A percentile compares a stretch with the other conserved stretches of the same genome.
Conservation (phyloP, 1,140 invertebrate genomes). For the Achroia grisella region DNA sequence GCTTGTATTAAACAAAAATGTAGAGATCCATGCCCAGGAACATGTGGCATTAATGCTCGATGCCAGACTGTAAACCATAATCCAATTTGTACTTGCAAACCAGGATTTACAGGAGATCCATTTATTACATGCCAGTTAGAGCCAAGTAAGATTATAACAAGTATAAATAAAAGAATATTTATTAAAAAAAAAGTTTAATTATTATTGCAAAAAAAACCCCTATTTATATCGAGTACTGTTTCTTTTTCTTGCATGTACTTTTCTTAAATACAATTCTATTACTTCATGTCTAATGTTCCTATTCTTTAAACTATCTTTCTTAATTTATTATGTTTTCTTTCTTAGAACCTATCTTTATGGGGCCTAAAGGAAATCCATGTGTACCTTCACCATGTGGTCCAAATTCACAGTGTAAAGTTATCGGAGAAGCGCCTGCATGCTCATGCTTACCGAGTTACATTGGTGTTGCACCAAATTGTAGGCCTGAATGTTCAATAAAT, state of each 20-base stretch:
- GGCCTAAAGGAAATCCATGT: constrained; percentile 78
- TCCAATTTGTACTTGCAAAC: constrained; percentile 86
- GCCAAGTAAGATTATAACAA: constrained; percentile 55
- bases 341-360: constrained; percentile 67
- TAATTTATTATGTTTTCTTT: constrained; percentile 51
- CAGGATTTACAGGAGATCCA: constrained; percentile 89
- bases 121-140: constrained; percentile 81
- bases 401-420: constrained; percentile 84
- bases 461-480: constrained; percentile 78
- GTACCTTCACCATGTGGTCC: constrained; percentile 86
- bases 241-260: too few species aligned
- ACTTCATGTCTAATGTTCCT: constrained; percentile 27
- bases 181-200: constrained; percentile 14
- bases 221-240: too few species aligned
- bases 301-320: constrained; percentile 33
- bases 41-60: constrained; percentile 87
- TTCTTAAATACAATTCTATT: constrained; percentile 20
- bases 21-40: constrained; percentile 87
- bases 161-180: constrained; percentile 20
- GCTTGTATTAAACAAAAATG: constrained; percentile 89
- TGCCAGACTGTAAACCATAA: constrained; percentile 89
- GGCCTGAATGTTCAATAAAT: constrained; percentile 84
- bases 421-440: constrained; percentile 82
- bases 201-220: neutral
- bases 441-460: constrained; percentile 80